Evolutionary conservation across 1,140 invertebrate genomes (phyloP), one percentile per base, ranked within the genome.

Genomic region (Rhagoletis pomonella): DNA sequence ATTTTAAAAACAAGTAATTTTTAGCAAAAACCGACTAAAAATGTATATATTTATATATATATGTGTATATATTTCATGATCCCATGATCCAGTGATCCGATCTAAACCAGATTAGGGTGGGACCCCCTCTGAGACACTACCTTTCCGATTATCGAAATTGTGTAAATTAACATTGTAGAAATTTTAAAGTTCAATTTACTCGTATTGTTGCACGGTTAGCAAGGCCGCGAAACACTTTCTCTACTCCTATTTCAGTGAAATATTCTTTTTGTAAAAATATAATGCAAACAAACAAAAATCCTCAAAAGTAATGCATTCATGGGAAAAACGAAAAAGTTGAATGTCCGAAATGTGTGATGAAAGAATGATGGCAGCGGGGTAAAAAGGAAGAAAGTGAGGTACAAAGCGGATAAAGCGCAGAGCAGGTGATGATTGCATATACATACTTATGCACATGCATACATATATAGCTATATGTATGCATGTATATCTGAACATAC

Each of bases 261-360:
- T 73, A 73, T 73, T 73, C 67, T 73, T 42, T 73, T 44, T 58
- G 73, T 47, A 81, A 55, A 81, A 55, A 81, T 81, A 81, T 81
- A 55, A 12, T 55, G 42, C 44, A 81, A 81, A 81, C 19, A 55
- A 55, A 55, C 19, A 19, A 55, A 55, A 5, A 55, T 55, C 50
- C 5, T 1, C 50, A 55, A 29, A 55, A 81, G 55, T 81, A 42
- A 81, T 81, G 17, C 19, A 55, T 12, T 81, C 47, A 42, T 58
- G 73, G 55, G 73, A 81, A 81, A 81, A 81, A 81, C 2, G 44
- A 81, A 81, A 81, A 81, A 81, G 73, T 81, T 81, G 47, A 55
- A 81, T 58, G 73, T 6, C 73, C 73, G 73, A 81, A 47, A 55
- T 81, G 44, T 47, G 69, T 50, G 4, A 73, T 73, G 69, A 17